Percentiles rank a stretch among this genome's conserved stretches.
Evolutionary conservation across 2,888 invertebrate genomes (phyloP).

Genomic region (Seira ritae): DNA sequence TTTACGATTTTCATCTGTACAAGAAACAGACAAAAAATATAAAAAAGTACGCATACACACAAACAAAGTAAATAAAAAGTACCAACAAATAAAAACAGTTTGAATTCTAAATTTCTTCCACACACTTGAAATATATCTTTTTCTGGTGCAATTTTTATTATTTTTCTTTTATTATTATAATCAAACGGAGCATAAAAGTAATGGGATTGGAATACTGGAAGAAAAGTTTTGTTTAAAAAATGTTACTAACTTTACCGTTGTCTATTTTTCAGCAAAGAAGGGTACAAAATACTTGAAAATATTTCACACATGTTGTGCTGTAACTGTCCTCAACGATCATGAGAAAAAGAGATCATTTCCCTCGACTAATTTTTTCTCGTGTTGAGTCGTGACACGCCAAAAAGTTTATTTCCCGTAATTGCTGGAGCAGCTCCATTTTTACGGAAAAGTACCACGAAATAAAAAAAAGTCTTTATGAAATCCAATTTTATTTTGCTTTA

Average conservation of each 20-base stretch:
- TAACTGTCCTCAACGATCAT: background rate
- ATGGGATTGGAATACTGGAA: slow-evolving; percentile 18
- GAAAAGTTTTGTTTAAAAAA: too few species aligned
- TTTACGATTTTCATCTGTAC: background rate
- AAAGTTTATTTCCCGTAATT: slow-evolving; percentile 9
- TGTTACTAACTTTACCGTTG: too few species aligned
- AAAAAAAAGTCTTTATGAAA: background rate
- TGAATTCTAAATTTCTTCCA: background rate
- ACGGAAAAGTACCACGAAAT: background rate
- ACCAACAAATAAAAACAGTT: background rate
- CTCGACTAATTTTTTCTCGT: background rate
- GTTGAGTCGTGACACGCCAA: slow-evolving; percentile 10
- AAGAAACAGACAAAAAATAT: background rate
- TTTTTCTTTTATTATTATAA: slow-evolving; percentile 29
- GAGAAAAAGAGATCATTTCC: slow-evolving; percentile 31
- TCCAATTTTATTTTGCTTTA: background rate
- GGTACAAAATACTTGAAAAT: background rate
- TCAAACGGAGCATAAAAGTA: slow-evolving; percentile 17
- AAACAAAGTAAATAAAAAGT: background rate
- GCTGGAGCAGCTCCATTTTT: background rate
- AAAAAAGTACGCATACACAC: background rate
- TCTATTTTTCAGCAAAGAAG: background rate
- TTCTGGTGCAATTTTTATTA: slow-evolving; percentile 13
- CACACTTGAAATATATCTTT: background rate
- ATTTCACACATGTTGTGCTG: slow-evolving; percentile 12